Conservation (phyloP, 2,113 vertebrate genomes). For the Aspiorhynchus laticeps region DNA sequence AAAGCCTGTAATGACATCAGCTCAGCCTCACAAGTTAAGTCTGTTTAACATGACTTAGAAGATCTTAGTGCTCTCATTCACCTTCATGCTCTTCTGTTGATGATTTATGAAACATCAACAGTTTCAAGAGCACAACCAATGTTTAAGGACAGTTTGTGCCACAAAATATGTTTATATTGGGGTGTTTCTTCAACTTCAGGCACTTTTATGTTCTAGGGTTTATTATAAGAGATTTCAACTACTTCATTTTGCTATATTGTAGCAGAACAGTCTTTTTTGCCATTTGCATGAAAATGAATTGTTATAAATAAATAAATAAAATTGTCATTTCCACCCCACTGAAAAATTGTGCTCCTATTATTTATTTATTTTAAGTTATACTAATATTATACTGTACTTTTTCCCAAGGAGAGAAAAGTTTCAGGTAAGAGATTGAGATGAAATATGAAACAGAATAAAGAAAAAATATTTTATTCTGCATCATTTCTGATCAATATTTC, state of each 20-base stretch:
- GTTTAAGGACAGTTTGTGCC: not conserved
- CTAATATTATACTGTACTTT: too few species aligned
- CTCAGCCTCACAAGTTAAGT: slow-evolving; percentile 42
- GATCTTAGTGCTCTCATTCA: slow-evolving; percentile 44
- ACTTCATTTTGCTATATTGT: not conserved
- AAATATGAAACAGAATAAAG: not conserved
- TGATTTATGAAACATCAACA: not conserved
- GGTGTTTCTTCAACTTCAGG: not conserved
- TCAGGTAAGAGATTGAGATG: not conserved
- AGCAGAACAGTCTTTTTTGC: not conserved
- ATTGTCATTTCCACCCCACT: not conserved
- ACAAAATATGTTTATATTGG: not conserved
- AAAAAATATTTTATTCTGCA: not conserved
- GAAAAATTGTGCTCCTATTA: not conserved
- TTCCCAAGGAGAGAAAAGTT: not conserved
- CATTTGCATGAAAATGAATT: not conserved
- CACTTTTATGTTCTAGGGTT: not conserved
- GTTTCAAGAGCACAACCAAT: not conserved
- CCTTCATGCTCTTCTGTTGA: not conserved
- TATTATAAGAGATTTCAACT: not conserved
- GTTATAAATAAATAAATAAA: not conserved
- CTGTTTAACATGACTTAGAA: slow-evolving; percentile 26
- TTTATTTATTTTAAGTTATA: too few species aligned
- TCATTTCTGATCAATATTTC: not conserved
- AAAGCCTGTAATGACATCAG: slow-evolving; percentile 72